Evolutionary conservation across 2,797 vertebrate species (phyloP), one percentile per base, ranked within the genome.

Genomic region (Lagodon rhomboides): DNA sequence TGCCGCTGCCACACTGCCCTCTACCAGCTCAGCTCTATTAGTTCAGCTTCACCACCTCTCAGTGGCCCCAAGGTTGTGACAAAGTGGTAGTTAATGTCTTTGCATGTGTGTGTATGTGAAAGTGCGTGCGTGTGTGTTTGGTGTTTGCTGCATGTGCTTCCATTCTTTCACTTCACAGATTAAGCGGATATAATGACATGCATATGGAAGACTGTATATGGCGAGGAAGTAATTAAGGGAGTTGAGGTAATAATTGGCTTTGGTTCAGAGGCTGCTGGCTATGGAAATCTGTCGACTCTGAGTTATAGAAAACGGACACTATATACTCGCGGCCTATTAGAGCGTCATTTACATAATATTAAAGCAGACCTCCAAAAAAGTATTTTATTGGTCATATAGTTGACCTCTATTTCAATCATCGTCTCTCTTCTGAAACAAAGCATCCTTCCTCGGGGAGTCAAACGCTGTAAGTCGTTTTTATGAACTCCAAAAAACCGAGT

Each of bases 11-110:
- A 90, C 81, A 91, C 90, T 89, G 89, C 85, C 87, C 88, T 89
- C 89, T 87, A 92, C 80, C 89, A 89, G 86, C 91, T 87, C 87
- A 56, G 58, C 86, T 87, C 85, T 61, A 89, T 91, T 89, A 91
- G 88, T 91, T 91, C 90, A 91, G 90, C 89, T 79, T 87, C 89
- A 86, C 83, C 88, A 88, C 88, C 86, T 91, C 74, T 56, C 88
- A 76, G 62, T 54, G 18, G 84, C 87, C 88, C 84, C 73, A 84
- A 88, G 89, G 85, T 89, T 91, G 85, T 82, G 84, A 76, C 80
- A 84, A 82, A 87, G 82, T 86, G 82, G 53, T 68, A 68, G 83
- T 85, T 85, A 80, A 82, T 58, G 63, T 84, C 49, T 75, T 3
- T 56, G 34, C 79, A 53, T 71, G 53, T 77, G 50, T 17, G 50